Evolutionary conservation across 2,888 invertebrate species (phyloP).

Genomic region (Tridacna crocea): DNA sequence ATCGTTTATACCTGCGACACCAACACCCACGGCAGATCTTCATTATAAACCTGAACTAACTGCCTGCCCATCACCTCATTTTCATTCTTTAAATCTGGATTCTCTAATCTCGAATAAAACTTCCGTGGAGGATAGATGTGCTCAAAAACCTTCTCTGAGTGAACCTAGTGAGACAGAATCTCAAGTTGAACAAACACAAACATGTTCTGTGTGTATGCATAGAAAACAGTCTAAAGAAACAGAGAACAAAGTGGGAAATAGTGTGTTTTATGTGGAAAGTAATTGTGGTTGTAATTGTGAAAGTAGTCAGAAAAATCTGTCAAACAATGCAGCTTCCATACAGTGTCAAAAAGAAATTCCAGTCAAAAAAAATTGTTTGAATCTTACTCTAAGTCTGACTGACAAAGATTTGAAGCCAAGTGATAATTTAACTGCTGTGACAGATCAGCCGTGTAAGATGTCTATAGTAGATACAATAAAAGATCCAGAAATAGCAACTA

Average conservation of each 20-base stretch:
- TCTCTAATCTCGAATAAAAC: constrained; percentile 27
- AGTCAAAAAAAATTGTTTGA: constrained; percentile 41
- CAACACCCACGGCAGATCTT: constrained; percentile 32
- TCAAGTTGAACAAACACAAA: neutral
- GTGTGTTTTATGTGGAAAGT: constrained; percentile 55
- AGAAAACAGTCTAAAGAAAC: constrained; percentile 22
- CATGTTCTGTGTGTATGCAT: constrained; percentile 4
- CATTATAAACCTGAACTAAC: neutral
- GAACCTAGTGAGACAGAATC: constrained; percentile 15
- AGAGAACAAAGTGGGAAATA: constrained; percentile 48
- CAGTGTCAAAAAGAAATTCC: constrained; percentile 28
- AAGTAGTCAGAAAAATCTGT: neutral
- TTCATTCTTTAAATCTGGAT: constrained; percentile 42
- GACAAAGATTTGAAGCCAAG: constrained; percentile 3
- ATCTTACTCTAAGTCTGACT: constrained; percentile 38
- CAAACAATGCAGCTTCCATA: neutral
- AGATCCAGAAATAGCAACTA: constrained; percentile 64
- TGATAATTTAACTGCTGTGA: neutral
- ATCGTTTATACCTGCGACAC: constrained; percentile 40
- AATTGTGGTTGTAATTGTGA: neutral
- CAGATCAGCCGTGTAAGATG: constrained; percentile 62
- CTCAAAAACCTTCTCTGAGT: neutral
- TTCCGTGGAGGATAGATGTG: neutral
- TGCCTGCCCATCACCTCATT: neutral
- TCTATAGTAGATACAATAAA: constrained; percentile 66